phyloP scores from a whole-genome alignment of 2,113 vertebrate species.

The Perognathus longimembris region DNA sequence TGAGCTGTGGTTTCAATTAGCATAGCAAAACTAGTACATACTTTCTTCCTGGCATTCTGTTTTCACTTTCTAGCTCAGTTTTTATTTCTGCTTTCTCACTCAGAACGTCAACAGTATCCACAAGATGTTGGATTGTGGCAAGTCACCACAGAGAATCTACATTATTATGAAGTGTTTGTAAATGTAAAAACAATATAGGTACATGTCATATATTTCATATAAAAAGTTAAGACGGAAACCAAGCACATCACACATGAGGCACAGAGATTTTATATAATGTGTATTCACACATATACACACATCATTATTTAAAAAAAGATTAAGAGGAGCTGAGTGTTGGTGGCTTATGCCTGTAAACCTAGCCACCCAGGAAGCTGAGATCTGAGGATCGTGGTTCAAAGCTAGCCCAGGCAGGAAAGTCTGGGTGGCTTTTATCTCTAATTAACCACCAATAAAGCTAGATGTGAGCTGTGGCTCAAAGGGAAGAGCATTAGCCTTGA shows the following conservation, averaged over 20 bases:
- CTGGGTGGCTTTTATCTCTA: too few relatives aligned
- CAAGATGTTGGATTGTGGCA: constrained; percentile 12
- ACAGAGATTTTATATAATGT: too few relatives aligned
- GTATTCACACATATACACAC: too few relatives aligned
- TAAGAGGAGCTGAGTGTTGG: too few relatives aligned
- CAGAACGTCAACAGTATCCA: constrained; percentile 61
- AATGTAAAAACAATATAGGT: constrained; percentile 32
- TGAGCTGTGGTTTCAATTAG: constrained; percentile 79
- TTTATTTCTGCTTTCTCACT: constrained; percentile 62
- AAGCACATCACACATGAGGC: neutral
- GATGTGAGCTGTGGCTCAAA: too few relatives aligned
- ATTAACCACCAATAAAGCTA: too few relatives aligned
- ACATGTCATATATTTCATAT: neutral
- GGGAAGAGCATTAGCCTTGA: too few relatives aligned
- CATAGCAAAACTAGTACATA: constrained; percentile 67
- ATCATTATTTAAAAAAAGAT: too few relatives aligned
- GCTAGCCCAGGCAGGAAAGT: too few relatives aligned
- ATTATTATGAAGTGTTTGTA: constrained; percentile 34
- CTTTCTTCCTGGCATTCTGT: constrained; percentile 73
- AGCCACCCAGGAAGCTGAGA: too few relatives aligned
- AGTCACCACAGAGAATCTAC: neutral
- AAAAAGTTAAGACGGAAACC: constrained; percentile 19
- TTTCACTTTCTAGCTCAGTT: constrained; percentile 69
- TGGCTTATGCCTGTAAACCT: too few relatives aligned
- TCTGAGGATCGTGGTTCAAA: too few relatives aligned